Conservation (phyloP, 2,113 vertebrate genomes). For the Bubo scandiacus region DNA sequence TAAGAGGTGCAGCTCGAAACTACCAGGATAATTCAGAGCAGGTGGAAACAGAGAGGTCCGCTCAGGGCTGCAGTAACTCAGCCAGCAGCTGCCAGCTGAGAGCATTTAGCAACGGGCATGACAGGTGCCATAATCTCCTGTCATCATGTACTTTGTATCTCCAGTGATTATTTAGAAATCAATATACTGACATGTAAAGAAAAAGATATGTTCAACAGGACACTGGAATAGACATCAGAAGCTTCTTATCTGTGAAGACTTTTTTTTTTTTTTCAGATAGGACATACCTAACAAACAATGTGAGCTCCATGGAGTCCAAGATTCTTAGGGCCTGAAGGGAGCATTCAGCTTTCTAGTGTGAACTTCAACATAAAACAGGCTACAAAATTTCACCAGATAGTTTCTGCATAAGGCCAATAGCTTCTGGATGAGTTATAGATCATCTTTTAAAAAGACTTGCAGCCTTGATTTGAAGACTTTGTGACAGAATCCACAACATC, state of each 20-base stretch:
- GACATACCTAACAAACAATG: rapidly evolving
- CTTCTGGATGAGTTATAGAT: not conserved
- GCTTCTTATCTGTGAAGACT: not conserved
- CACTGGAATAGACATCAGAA: not conserved
- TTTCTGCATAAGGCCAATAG: not conserved
- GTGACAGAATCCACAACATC: not conserved
- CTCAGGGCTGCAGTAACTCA: not conserved
- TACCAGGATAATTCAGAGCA: not conserved
- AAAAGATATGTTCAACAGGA: not conserved
- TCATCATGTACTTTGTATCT: not conserved
- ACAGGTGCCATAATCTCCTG: not conserved
- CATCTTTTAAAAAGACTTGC: not conserved
- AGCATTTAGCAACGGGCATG: not conserved
- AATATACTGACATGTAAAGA: not conserved
- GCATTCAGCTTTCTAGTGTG: not conserved
- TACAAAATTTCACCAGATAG: not conserved
- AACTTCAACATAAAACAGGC: not conserved
- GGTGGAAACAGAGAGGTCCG: not conserved
- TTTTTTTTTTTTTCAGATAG: not conserved
- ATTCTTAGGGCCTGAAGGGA: not conserved
- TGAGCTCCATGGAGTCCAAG: not conserved
- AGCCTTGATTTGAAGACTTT: conserved; percentile 14
- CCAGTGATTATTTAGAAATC: not conserved
- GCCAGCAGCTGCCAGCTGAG: not conserved
- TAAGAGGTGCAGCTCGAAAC: not conserved